Conservation (phyloP, 2,888 invertebrate genomes). For the Volucella inflata region DNA sequence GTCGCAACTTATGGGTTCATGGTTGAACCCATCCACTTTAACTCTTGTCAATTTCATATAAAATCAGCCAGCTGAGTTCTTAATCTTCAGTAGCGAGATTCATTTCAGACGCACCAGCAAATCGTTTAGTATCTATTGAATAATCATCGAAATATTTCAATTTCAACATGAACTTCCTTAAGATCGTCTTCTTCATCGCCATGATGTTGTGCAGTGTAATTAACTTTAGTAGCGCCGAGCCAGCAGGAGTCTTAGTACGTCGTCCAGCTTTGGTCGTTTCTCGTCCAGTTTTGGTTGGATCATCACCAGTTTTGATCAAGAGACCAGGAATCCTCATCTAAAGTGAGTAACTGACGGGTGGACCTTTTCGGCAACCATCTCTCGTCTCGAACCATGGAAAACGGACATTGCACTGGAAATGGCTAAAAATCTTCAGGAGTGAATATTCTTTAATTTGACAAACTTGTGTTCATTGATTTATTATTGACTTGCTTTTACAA, state of each 20-base stretch:
- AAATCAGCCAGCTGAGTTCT: conserved; percentile 47
- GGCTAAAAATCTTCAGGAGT: conserved; percentile 26
- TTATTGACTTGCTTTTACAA: conserved; percentile 30
- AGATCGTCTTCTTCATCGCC: conserved; percentile 61
- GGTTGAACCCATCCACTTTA: conserved; percentile 39
- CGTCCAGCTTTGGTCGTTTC: conserved; percentile 64
- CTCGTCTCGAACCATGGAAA: not conserved
- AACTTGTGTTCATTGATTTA: conserved; percentile 64
- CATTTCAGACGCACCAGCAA: conserved; percentile 55
- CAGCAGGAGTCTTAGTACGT: conserved; percentile 55
- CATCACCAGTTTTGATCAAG: conserved; percentile 64
- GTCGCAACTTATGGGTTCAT: conserved; percentile 49
- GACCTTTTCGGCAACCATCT: conserved; percentile 41
- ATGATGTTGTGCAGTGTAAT: conserved; percentile 65
- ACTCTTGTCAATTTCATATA: conserved; percentile 47
- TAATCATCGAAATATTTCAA: not conserved
- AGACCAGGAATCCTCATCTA: conserved; percentile 67
- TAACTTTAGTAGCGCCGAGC: conserved; percentile 61
- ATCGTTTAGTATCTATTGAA: conserved; percentile 21
- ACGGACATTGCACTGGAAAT: not conserved
- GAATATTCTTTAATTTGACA: conserved; percentile 10
- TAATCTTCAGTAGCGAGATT: conserved; percentile 66
- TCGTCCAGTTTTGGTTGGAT: conserved; percentile 65
- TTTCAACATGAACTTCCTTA: conserved; percentile 70
- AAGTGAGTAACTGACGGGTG: conserved; percentile 31